phyloP scores from a whole-genome alignment of 2,113 vertebrate genomes.

The Tachycineta bicolor region DNA sequence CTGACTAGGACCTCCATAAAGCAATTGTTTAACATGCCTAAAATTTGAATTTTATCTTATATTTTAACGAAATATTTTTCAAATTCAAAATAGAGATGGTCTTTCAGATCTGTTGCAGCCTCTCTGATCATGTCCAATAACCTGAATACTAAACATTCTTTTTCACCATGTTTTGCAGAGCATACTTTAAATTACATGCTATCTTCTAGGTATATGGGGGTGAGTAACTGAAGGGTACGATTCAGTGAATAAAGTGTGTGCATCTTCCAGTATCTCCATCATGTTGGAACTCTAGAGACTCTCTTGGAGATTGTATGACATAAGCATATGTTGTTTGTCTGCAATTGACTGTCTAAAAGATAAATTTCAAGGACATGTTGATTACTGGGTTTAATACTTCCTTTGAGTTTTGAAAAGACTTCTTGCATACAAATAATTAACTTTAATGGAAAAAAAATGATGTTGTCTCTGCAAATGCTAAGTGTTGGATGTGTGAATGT shows the following conservation, averaged over 20 bases:
- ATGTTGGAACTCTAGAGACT: background rate
- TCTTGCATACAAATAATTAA: slow-evolving; percentile 35
- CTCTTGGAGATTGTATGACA: background rate
- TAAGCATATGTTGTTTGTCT: background rate
- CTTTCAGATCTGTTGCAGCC: background rate
- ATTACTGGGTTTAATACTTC: background rate
- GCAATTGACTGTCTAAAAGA: background rate
- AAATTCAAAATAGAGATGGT: background rate
- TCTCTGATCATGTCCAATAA: background rate
- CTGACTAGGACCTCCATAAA: background rate
- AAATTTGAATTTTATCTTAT: background rate
- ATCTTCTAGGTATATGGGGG: background rate
- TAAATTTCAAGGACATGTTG: background rate
- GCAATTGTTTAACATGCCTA: background rate
- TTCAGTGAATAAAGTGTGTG: background rate
- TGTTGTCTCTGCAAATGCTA: slow-evolving; percentile 18
- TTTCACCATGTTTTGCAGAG: no score
- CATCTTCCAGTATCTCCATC: background rate
- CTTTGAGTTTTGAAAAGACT: slow-evolving; percentile 1
- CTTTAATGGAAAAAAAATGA: slow-evolving; percentile 31
- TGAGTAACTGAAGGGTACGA: background rate
- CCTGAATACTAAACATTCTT: background rate
- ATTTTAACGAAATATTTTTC: background rate
- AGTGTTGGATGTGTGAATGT: slow-evolving; percentile 28
- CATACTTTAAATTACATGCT: background rate